Evolutionary conservation across 2,797 vertebrate species (phyloP).

Genomic region (Danio tinwini): DNA sequence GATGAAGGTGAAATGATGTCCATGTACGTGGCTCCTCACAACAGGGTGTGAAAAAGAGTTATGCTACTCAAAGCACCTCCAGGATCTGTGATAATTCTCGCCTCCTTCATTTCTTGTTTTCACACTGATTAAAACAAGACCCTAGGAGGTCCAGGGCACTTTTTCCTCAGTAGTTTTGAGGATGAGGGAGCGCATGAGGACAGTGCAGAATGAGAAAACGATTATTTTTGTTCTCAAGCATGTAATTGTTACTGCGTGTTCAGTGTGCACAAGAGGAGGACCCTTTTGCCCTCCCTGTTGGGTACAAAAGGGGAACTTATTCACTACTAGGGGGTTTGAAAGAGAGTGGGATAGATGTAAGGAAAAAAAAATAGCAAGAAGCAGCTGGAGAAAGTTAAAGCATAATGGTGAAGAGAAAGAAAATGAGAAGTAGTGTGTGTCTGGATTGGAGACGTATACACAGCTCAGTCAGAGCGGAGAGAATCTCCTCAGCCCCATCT

Average conservation of each 20-base stretch:
- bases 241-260: slow-evolving; percentile 40
- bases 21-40: slow-evolving; percentile 13
- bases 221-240: slow-evolving; percentile 42
- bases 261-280: slow-evolving; percentile 28
- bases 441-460: slow-evolving; percentile 36
- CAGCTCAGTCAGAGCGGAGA: slow-evolving; percentile 47
- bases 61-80: slow-evolving; percentile 3
- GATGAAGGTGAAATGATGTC: slow-evolving; percentile 21
- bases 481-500: slow-evolving; percentile 58
- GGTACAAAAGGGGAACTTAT: background rate
- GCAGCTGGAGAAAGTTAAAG: slow-evolving; percentile 30
- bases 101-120: background rate
- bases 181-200: slow-evolving; percentile 2
- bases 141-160: background rate
- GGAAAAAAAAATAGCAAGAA: slow-evolving; percentile 22
- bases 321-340: slow-evolving; percentile 7
- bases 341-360: background rate
- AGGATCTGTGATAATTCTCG: background rate
- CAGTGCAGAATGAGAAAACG: slow-evolving; percentile 13
- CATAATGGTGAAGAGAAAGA: background rate
- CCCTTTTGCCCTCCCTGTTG: background rate
- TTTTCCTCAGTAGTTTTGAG: slow-evolving; percentile 22
- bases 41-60: slow-evolving; percentile 16
- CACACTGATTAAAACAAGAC: slow-evolving; percentile 29
- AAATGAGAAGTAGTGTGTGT: slow-evolving; percentile 17